Evolutionary conservation across 2,888 invertebrate genomes (phyloP), one percentile per base, ranked within the genome.

Genomic region (Hyposoter didymator): DNA sequence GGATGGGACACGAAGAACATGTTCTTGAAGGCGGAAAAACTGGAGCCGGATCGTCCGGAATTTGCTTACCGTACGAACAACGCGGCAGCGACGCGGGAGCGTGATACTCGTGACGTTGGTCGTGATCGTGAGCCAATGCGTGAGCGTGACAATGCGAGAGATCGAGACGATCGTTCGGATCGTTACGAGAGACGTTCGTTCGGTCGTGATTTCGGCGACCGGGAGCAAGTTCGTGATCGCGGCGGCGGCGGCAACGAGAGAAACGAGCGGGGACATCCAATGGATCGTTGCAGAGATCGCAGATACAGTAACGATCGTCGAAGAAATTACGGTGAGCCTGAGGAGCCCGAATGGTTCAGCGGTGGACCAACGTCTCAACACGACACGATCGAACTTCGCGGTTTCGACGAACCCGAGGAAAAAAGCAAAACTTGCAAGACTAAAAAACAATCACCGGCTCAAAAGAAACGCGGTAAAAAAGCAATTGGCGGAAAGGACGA

Each of bases 341-440:
- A 97, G 89, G 98, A 98, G 93, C 98, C 98, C 3, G 98, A 98
- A 94, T 98, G 99, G 96, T 97, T 97, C 92, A 97, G 97, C 90
- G 97, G 97, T 84, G 99, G 98, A 66, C 99, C 99, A 67, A 97
- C 97, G 85, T 98, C 98, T 85, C 97, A 98, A 93, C 95, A 96
- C 91, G 99, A 99, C 91, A 98, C 98, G 52, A 99, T 99, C 90
- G 99, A 99, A 94, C 95, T 99, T 89, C 96, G 97, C 70, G 99
- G 99, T 22, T 99, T 99, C 94, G 98, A 99, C 90, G 98, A 97
- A 87, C 96, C 96, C 0, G 94, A 93, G 52, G 94, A 94, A 59
- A 94, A 91, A 83, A 90, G 78, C 1, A 85, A 64, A 66, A 89
- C 87, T 81, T 85, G 85, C 74, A 92, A 91, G 82, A 88, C 85